Base-by-base conservation (phyloP, 1,140 invertebrate species). In the Musca vetustissima region DNA sequence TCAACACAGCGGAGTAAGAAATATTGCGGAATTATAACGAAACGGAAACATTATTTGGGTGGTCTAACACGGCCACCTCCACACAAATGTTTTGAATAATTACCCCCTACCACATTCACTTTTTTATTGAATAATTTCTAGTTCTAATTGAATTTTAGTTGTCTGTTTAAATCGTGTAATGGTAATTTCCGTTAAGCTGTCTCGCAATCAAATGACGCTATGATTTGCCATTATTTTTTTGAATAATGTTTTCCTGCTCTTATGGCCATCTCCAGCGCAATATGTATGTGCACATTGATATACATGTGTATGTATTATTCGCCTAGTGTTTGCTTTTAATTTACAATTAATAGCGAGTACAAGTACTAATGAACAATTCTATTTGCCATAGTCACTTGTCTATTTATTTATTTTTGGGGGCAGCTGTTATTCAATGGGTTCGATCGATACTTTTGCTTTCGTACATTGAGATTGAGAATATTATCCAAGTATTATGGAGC, bases 401-500 rank as follows among this genome's bases (percentile, higher is more conserved):
- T n/a, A n/a, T n/a, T n/a, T n/a, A n/a, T n/a, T n/a, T n/a, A n/a
- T n/a, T 6, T 43, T 43, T 43, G 36, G 36, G 36, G 36, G 36
- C 36, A 43, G 36, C 36, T 43, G 36, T 11, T 43, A 13, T 43
- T 43, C 36, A 3, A 32, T 32, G 28, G 4, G n/a, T 9, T 43
- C 36, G 2, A 13, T 43, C 1, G 36, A 11, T 43, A 43, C 36
- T 11, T 43, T 43, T 43, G 36, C 36, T 13, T 43, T 13, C 11
- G 36, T 43, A 43, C 36, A 43, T 43, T 13, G 36, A 43, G 36
- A 43, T 43, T 13, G 36, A 43, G 36, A 61, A 11, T 61, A 36
- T 61, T 61, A 61, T 28, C 57, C 28, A 61, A 61, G 57, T 61
- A 61, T 61, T 61, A 61, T 61, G 57, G 36, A 61, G 28, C 57